A percentile compares a stretch with the other conserved stretches of the same genome.
Evolutionary conservation across 2,888 invertebrate species (phyloP).

Genomic region (Xanthia icteritia): DNA sequence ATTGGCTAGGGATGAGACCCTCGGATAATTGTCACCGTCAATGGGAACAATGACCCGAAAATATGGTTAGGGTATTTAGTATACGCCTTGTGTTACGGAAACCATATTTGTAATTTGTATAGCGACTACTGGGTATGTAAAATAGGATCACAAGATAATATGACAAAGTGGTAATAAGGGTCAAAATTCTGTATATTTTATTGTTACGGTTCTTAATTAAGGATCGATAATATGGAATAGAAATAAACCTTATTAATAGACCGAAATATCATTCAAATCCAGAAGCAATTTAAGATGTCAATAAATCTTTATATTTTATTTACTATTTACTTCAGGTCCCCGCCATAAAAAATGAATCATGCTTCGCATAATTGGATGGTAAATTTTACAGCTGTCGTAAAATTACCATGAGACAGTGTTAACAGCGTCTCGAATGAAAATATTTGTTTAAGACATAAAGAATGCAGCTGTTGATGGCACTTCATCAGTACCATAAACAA

Average conservation of each 20-base stretch:
- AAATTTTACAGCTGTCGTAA: conserved; percentile 82
- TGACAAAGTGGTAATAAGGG: neutral
- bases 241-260: neutral
- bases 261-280: neutral
- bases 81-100: conserved; percentile 53
- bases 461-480: conserved; percentile 22
- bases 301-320: conserved; percentile 32
- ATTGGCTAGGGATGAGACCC: conserved; percentile 76
- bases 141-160: neutral
- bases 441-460: conserved; percentile 54
- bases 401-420: conserved; percentile 81
- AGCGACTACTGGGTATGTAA: neutral
- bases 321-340: conserved; percentile 53
- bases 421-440: conserved; percentile 80
- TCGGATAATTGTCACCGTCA: conserved; percentile 77
- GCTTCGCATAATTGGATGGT: conserved; percentile 80
- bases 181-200: neutral
- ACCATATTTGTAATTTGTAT: conserved; percentile 50
- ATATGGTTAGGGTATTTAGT: conserved; percentile 65
- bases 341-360: conserved; percentile 82
- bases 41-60: conserved; percentile 79
- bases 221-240: neutral
- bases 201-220: no score
- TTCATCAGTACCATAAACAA: conserved; percentile 1
- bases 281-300: conserved; percentile 4